Conservation (phyloP, 2,113 vertebrate species). For the Marcusenius ussheri region DNA sequence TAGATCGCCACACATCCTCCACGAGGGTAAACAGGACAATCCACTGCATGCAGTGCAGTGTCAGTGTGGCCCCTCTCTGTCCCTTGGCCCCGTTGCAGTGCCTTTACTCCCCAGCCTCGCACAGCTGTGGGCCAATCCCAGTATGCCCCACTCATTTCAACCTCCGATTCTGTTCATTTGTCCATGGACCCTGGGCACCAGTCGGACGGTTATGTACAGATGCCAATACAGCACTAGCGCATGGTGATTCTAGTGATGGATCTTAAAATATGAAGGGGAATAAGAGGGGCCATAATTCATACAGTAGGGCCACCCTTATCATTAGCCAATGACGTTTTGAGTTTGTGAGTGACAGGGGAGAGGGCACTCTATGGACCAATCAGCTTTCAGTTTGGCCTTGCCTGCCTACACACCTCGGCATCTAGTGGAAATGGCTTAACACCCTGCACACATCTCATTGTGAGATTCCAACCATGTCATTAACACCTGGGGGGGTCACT, state of each 20-base stretch:
- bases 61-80: conserved; percentile 47
- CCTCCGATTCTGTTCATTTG: neutral
- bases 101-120: neutral
- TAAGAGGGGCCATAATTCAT: neutral
- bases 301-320: neutral
- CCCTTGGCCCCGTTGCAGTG: conserved; percentile 16
- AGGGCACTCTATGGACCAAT: neutral
- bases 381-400: neutral
- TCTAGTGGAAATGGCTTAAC: neutral
- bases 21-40: conserved; percentile 37
- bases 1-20: conserved; percentile 51
- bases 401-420: neutral
- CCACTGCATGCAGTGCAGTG: conserved; percentile 47
- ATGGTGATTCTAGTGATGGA: neutral
- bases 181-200: neutral
- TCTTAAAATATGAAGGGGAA: neutral
- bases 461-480: neutral
- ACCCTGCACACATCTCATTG: neutral
- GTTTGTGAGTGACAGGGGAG: neutral
- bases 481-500: neutral
- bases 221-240: neutral
- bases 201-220: neutral
- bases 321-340: neutral
- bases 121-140: neutral
- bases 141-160: neutral